phyloP scores from a whole-genome alignment of 2,888 invertebrate species.

The Teinopalpus imperialis region DNA sequence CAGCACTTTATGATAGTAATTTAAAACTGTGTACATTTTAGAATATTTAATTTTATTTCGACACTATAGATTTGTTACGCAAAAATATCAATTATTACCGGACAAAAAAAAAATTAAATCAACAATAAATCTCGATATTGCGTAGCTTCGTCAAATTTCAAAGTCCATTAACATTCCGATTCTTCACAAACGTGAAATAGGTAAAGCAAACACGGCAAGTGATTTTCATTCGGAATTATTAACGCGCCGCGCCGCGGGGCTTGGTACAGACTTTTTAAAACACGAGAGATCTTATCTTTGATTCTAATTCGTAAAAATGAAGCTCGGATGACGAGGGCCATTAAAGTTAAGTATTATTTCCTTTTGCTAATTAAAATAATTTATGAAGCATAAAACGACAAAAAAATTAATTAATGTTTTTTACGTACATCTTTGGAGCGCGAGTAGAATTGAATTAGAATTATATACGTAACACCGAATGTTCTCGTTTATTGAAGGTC shows the following conservation, averaged over 20 bases:
- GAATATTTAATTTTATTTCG: too few species aligned
- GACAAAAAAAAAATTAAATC: background rate
- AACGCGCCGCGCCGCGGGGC: slow-evolving; percentile 1
- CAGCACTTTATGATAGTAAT: too few species aligned
- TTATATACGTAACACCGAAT: too few species aligned
- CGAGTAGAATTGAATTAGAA: slow-evolving; percentile 7
- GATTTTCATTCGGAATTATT: slow-evolving; percentile 14
- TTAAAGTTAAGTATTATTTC: slow-evolving; percentile 21
- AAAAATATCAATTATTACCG: background rate
- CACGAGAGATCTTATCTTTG: slow-evolving; percentile 14
- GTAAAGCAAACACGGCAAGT: slow-evolving; percentile 22
- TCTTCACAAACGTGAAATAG: slow-evolving; percentile 38
- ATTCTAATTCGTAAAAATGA: slow-evolving; percentile 22
- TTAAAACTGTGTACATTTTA: too few species aligned
- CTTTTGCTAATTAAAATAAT: slow-evolving; percentile 20
- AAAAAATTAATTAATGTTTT: slow-evolving; percentile 9
- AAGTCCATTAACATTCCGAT: slow-evolving; percentile 22
- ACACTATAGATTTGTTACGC: too few species aligned
- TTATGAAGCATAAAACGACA: slow-evolving; percentile 17
- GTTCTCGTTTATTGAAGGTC: too few species aligned
- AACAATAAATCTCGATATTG: background rate
- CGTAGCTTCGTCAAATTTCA: background rate
- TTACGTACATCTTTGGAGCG: background rate
- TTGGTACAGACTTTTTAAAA: slow-evolving; percentile 3
- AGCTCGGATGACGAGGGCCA: slow-evolving; percentile 21